Conservation (phyloP, 2,113 vertebrate species). For the Periophthalmus modestus region DNA sequence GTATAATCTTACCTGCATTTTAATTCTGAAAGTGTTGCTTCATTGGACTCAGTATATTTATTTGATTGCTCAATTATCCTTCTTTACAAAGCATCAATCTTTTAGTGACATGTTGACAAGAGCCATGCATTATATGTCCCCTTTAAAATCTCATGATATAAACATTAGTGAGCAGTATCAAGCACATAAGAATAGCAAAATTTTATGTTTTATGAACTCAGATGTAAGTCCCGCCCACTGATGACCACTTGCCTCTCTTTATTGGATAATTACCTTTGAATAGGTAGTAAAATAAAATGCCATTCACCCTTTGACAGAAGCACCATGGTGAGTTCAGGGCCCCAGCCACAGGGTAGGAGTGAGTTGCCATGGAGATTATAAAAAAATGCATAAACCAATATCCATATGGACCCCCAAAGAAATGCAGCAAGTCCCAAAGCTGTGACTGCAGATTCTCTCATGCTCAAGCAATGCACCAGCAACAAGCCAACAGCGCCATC, state of each 20-base stretch:
- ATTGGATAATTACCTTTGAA: no score
- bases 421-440: neutral
- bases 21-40: no score
- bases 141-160: no score
- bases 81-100: no score
- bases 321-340: constrained; percentile 14
- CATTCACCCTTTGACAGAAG: neutral
- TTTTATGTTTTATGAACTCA: neutral
- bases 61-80: no score
- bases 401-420: constrained; percentile 72
- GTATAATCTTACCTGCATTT: no score
- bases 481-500: constrained; percentile 46
- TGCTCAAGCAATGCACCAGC: constrained; percentile 37
- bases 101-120: no score
- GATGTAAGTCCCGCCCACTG: neutral
- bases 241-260: neutral
- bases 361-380: constrained; percentile 37
- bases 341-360: constrained; percentile 27
- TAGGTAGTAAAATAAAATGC: neutral
- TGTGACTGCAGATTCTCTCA: constrained; percentile 18
- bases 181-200: constrained; percentile 22
- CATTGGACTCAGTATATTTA: no score
- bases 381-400: neutral
- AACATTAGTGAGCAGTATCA: constrained; percentile 12
- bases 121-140: neutral